Evolutionary conservation across 2,888 invertebrate genomes (phyloP).

Genomic region (Cyaniris semiargus): DNA sequence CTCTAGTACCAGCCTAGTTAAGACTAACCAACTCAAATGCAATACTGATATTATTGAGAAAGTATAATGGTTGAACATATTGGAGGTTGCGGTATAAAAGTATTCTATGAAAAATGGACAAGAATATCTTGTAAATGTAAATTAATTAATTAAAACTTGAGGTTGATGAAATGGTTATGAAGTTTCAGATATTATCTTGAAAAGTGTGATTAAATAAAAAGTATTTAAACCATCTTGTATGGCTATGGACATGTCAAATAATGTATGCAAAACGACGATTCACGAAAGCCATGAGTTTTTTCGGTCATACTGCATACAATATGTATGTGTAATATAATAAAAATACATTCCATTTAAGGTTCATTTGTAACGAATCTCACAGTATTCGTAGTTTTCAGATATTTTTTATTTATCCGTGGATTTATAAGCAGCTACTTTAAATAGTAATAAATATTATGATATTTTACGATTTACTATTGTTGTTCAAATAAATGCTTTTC

Average conservation of each 20-base stretch:
- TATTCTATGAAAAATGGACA: background rate
- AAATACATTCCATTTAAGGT: background rate
- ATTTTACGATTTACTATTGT: constrained; percentile 5
- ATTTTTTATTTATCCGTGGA: background rate
- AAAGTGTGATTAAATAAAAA: too few species aligned
- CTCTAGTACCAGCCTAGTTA: background rate
- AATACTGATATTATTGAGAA: constrained; percentile 1
- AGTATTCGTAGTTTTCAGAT: constrained; percentile 12
- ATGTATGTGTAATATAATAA: background rate
- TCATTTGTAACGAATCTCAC: background rate
- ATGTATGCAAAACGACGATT: too few species aligned
- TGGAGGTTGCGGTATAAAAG: background rate
- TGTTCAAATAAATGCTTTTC: background rate
- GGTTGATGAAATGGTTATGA: background rate
- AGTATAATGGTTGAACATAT: background rate
- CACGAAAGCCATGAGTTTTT: too few species aligned
- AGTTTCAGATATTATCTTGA: too few species aligned
- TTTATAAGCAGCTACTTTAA: background rate
- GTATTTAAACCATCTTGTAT: too few species aligned
- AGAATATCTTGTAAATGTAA: background rate
- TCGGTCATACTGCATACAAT: too few species aligned
- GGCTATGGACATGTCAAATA: too few species aligned
- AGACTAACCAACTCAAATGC: background rate
- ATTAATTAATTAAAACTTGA: background rate
- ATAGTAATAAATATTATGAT: background rate